Percentiles rank a stretch among this genome's conserved stretches.
Evolutionary conservation across 2,888 invertebrate species (phyloP).

Genomic region (Argyra leucocephala): DNA sequence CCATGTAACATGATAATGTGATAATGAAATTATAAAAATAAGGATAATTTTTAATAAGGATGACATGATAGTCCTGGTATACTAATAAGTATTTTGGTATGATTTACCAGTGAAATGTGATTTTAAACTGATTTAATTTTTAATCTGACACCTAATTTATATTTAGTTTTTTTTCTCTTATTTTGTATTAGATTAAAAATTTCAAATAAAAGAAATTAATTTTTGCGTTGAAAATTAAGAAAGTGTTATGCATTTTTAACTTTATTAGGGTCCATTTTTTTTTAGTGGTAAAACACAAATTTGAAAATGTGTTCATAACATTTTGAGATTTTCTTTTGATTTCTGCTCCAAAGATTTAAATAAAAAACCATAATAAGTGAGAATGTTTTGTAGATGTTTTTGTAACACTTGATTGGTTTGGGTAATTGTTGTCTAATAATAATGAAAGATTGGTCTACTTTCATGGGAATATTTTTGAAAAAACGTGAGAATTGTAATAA

Average conservation of each 20-base stretch:
- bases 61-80: neutral
- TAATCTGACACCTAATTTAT: neutral
- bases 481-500: too few relatives aligned
- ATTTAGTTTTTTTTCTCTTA: neutral
- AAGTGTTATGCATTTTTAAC: too few relatives aligned
- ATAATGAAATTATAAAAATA: neutral
- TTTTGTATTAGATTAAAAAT: too few relatives aligned
- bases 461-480: too few relatives aligned
- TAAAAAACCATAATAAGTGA: too few relatives aligned
- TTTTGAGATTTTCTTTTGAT: neutral
- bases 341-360: neutral
- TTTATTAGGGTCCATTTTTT: too few relatives aligned
- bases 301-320: neutral
- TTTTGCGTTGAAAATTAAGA: too few relatives aligned
- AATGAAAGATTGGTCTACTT: too few relatives aligned
- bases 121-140: neutral
- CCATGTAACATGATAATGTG: neutral
- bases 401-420: neutral
- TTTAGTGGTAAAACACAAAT: too few relatives aligned
- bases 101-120: neutral
- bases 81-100: neutral
- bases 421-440: too few relatives aligned
- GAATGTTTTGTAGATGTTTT: too few relatives aligned
- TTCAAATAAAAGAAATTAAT: too few relatives aligned
- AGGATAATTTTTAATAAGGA: neutral